Base-by-base conservation (phyloP, 2,888 invertebrate species). In the Leptura quadrifasciata region DNA sequence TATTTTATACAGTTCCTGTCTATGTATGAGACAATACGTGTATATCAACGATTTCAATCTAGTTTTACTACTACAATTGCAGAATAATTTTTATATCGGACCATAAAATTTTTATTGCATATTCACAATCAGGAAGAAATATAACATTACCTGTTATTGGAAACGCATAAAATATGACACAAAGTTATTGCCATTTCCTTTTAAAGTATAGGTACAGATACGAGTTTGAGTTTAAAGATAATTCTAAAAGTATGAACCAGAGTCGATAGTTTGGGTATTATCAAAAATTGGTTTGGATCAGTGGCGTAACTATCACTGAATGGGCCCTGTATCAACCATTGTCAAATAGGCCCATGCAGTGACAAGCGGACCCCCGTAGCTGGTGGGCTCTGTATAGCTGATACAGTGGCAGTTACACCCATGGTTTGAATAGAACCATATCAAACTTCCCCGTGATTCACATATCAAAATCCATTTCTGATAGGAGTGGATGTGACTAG, bases 101-200 rank as follows among this genome's bases (percentile, higher is more conserved):
- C 63, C 70, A 75, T 79, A 76, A 79, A 79, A 74, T 58, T 75
- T 79, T 79, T 76, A 79, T 76, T 76, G 79, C 76, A 75, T 75
- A 73, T 79, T 76, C 76, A 76, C 75, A 75, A 75, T 73, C 63
- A 70, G 76, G 58, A 73, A 72, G 63, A 73, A 72, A 76, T 68
- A 64, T 74, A 69, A 61, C 58, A 74, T 31, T 65, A 20, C 21
- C 6, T 35, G 60, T 74, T 76, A 76, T 78, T 47, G 75, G 63
- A 76, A 78, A 71, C 57, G 69, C 58, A 57, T 74, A 67, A 68
- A 52, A 57, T 27, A 20, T 70, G 55, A 78, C 72, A 72, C 72
- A 68, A 74, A 69, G 68, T 76, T 74, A 78, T 76, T 71, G 61
- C 18, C 17, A 31, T 61, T 18, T 8, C 15, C 6, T 0, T 8